A percentile compares a stretch with the other conserved stretches of the same genome.
Conservation (phyloP, 2,113 vertebrate species). For the Sinocyclocheilus anshuiensis region DNA sequence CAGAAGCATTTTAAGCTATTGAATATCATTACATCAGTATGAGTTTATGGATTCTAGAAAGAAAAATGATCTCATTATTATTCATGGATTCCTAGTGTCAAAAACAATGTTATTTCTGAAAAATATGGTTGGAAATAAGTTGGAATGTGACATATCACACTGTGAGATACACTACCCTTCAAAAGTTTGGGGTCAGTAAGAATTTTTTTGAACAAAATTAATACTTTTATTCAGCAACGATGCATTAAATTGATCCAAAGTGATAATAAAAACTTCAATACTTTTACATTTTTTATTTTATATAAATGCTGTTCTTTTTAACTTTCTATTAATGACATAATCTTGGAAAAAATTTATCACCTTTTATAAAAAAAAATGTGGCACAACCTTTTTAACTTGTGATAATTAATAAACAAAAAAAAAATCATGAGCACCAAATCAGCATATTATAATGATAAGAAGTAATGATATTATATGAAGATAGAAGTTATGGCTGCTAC, state of each 20-base stretch:
- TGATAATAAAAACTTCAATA: background rate
- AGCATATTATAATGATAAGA: background rate
- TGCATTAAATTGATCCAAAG: background rate
- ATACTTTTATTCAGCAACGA: background rate
- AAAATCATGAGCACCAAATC: background rate
- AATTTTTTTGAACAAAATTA: background rate
- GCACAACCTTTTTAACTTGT: too few relatives aligned
- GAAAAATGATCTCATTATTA: background rate
- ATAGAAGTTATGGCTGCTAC: background rate
- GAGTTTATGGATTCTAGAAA: background rate
- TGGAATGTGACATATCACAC: background rate
- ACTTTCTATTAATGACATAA: background rate
- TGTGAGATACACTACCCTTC: background rate
- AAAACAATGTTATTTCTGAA: background rate
- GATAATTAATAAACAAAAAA: background rate
- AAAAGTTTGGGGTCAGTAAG: background rate
- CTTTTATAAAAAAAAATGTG: too few relatives aligned
- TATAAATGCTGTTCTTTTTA: background rate
- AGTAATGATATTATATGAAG: too few relatives aligned
- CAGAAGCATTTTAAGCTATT: background rate
- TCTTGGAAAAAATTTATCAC: background rate
- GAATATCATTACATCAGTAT: background rate
- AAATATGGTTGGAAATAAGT: background rate
- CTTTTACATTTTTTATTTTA: background rate
- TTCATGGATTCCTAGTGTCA: background rate